Percentiles rank a stretch among this genome's conserved stretches.
These are phyloP conservation scores for Ascaphus truei DNA, from an alignment of 2,113 vertebrate genomes.

Conservation along the genomic window DNA sequence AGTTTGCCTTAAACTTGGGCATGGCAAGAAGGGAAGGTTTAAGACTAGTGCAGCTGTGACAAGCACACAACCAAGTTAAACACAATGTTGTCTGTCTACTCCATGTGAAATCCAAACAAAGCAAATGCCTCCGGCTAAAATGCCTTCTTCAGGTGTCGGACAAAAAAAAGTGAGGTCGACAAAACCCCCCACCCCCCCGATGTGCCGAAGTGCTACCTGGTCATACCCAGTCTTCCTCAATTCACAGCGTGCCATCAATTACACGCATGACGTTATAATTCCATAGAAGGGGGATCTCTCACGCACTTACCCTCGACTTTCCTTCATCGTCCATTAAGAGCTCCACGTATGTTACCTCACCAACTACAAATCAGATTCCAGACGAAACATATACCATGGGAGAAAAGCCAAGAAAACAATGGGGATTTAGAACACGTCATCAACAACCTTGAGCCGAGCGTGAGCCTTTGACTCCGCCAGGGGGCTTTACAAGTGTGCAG, in stretches of 20 bases:
- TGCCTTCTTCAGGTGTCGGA: slow-evolving; percentile 50
- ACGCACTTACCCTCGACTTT: slow-evolving; percentile 99
- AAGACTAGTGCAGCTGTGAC: too few species aligned
- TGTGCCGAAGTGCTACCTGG: background rate
- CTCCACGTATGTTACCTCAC: slow-evolving; percentile 99
- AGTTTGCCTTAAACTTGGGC: background rate
- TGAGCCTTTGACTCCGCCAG: slow-evolving; percentile 83
- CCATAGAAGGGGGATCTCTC: slow-evolving; percentile 80
- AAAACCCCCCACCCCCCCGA: slow-evolving; percentile 48
- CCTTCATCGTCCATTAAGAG: slow-evolving; percentile 99
- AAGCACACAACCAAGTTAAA: slow-evolving; percentile 18
- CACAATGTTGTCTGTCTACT: slow-evolving; percentile 48
- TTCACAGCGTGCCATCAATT: slow-evolving; percentile 62
- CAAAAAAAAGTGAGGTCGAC: slow-evolving; percentile 51
- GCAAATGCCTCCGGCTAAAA: slow-evolving; percentile 46
- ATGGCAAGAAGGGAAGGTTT: background rate
- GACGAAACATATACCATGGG: slow-evolving; percentile 99
- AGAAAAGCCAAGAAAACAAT: slow-evolving; percentile 99
- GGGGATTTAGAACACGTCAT: slow-evolving; percentile 97
- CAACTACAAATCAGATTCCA: slow-evolving; percentile 99
- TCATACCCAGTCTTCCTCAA: slow-evolving; percentile 49
- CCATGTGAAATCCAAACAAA: slow-evolving; percentile 45
- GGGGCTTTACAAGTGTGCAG: slow-evolving; percentile 95
- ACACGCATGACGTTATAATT: slow-evolving; percentile 70
- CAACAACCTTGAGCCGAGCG: slow-evolving; percentile 86